Conservation (phyloP, 2,113 vertebrate genomes). For the Recurvirostra avosetta region DNA sequence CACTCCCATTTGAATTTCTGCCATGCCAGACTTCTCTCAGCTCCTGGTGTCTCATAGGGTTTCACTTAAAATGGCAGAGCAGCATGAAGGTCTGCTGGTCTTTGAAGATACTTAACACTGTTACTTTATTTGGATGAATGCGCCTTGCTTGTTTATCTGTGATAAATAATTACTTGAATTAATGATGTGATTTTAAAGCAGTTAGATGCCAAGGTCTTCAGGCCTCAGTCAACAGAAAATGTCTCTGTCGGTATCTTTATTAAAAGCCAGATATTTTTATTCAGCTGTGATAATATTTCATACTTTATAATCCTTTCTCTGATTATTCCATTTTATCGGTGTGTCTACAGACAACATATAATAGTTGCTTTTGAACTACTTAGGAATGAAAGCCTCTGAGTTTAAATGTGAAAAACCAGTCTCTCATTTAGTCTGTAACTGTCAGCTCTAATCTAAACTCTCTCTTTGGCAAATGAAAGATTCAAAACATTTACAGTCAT, state of each 20-base stretch:
- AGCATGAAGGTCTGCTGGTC: not conserved
- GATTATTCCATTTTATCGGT: not conserved
- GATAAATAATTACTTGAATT: not conserved
- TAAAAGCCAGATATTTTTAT: not conserved
- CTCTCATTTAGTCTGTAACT: not conserved
- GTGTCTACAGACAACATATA: not conserved
- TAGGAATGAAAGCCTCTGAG: not conserved
- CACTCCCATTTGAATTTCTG: not conserved
- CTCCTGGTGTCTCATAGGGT: not conserved
- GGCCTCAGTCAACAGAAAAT: not conserved
- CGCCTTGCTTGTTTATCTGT: not conserved
- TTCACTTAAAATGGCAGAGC: not conserved
- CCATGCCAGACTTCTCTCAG: not conserved
- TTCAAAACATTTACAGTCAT: not conserved
- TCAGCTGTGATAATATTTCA: not conserved
- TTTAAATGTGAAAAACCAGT: not conserved
- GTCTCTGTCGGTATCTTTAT: not conserved
- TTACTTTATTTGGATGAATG: not conserved
- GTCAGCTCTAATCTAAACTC: not conserved
- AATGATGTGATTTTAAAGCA: not conserved
- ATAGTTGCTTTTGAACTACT: not conserved
- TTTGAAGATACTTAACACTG: not conserved
- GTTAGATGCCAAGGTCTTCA: not conserved
- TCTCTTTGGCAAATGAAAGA: not conserved
- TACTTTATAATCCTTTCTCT: not conserved